These are phyloP conservation scores for Rhingia rostrata DNA, from an alignment of 2,888 invertebrate species.

Conservation along the genomic window DNA sequence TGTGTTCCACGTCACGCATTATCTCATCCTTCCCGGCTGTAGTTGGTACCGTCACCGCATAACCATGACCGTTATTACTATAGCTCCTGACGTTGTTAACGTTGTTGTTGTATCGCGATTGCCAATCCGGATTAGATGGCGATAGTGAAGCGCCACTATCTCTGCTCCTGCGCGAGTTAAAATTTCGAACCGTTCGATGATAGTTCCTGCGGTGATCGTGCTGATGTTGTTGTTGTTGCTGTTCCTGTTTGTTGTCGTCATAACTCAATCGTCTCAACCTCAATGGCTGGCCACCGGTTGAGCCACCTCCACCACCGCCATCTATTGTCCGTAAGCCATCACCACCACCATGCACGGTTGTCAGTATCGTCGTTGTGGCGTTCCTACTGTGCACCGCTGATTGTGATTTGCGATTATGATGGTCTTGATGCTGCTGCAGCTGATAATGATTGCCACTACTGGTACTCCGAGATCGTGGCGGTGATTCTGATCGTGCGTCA, in stretches of 20 bases:
- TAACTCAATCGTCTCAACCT: conserved; percentile 66
- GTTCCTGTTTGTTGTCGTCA: conserved; percentile 63
- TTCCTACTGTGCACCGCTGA: conserved; percentile 58
- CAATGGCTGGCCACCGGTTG: conserved; percentile 57
- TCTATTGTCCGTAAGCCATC: conserved; percentile 66
- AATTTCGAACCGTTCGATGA: conserved; percentile 67
- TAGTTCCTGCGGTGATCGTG: conserved; percentile 52
- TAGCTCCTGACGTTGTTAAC: conserved; percentile 18
- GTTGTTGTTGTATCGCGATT: conserved; percentile 62
- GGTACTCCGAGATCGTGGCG: conserved; percentile 47
- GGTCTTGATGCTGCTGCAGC: conserved; percentile 37
- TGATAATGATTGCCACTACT: conserved; percentile 43
- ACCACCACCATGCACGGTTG: conserved; percentile 34
- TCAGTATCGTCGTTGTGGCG: conserved; percentile 29
- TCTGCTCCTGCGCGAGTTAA: conserved; percentile 41
- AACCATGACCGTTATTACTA: conserved; percentile 43
- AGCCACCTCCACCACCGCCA: conserved; percentile 27
- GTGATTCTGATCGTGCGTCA: conserved; percentile 67
- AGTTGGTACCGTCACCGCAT: conserved; percentile 44
- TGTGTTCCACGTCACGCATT: conserved; percentile 72
- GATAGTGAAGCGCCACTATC: conserved; percentile 67
- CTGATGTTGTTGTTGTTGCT: conserved; percentile 38
- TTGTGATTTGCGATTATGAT: conserved; percentile 73
- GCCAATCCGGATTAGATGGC: conserved; percentile 64
- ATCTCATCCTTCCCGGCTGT: conserved; percentile 64